Evolutionary conservation across 2,113 vertebrate genomes (phyloP), one percentile per base, ranked within the genome.

Genomic region (Rhegmatorhina hoffmannsi): DNA sequence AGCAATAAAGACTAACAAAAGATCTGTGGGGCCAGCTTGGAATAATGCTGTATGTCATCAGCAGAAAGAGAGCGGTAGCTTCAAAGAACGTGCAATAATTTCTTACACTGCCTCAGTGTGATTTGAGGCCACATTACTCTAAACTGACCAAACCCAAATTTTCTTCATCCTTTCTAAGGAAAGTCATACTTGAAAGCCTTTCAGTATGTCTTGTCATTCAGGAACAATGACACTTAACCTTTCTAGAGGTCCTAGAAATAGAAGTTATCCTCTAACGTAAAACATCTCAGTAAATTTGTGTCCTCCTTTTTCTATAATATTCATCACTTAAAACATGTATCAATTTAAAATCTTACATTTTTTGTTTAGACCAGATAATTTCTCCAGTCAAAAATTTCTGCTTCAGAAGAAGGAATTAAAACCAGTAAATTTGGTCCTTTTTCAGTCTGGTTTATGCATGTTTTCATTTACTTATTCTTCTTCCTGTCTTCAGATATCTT

Each of bases 401-500:
- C 66, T 87, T 82, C 34, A n/a, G 18, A 92, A 74, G 63, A 55
- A 73, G 26, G 13, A 66, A 17, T 38, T 49, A 36, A 76, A 76
- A 44, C 1, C 7, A 60, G 36, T 78, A 74, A 28, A 74, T 80
- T 44, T 52, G 8, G 7, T 49, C 24, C 6, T 85, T 74, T 84
- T 86, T 70, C 25, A 59, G 17, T 50, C 43, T 76, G 7, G n/a
- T 29, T 89, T 2, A 3, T 59, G 20, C 18, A 7, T 40, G 46
- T 64, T 95, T 95, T 90, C 47, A 73, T 11, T 89, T 73, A 63
- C 15, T 87, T 93, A 3, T 16, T 95, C 34, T 96, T 44, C 95
- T 88, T 60, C 79, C 66, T 78, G 49, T 82, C 67, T 86, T 79
- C 93, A 99, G 99, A 99, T 99, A 81, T 99, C 99, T 40, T 99